Conservation (phyloP, 2,797 vertebrate species). For the Aphelocoma californica region DNA sequence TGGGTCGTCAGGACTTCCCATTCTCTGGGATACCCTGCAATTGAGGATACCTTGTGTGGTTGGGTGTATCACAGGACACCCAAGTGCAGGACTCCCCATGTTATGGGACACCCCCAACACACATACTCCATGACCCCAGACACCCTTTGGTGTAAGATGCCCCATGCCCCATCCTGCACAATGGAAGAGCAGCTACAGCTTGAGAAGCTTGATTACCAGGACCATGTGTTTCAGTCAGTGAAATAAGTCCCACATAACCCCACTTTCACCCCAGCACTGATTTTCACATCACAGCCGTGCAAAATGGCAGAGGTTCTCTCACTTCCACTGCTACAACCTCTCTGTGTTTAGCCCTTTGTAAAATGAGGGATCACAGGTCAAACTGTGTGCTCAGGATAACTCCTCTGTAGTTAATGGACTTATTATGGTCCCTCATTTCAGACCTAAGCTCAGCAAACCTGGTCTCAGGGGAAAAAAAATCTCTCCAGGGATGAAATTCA, state of each 20-base stretch:
- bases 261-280: neutral
- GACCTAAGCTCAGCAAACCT: constrained; percentile 61
- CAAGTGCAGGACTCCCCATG: neutral
- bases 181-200: neutral
- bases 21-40: neutral
- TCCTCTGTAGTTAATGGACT: constrained; percentile 57
- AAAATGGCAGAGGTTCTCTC: neutral
- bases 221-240: neutral
- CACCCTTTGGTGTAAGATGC: neutral
- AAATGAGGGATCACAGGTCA: constrained; percentile 5
- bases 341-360: neutral
- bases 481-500: constrained; percentile 1
- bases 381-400: constrained; percentile 20
- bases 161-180: neutral
- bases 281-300: neutral
- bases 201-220: neutral
- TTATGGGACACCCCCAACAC: neutral
- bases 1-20: neutral
- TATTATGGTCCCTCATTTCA: constrained; percentile 17
- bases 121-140: rapidly evolving
- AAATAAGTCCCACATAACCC: neutral
- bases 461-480: neutral
- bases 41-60: neutral
- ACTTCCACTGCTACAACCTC: neutral
- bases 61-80: neutral